Conservation (phyloP, 2,888 invertebrate genomes). For the Orthosia gothica region DNA sequence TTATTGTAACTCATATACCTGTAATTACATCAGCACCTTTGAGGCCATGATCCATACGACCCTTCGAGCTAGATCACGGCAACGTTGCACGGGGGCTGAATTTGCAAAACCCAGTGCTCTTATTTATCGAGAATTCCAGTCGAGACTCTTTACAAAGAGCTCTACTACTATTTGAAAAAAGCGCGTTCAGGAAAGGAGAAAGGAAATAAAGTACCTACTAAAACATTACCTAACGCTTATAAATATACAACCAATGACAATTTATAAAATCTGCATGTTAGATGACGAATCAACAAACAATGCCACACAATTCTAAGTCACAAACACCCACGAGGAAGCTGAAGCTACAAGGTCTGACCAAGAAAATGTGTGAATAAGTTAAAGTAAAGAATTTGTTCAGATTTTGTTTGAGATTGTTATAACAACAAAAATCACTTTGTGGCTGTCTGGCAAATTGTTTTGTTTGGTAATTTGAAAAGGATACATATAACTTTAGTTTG, state of each 20-base stretch:
- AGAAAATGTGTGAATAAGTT: constrained; percentile 47
- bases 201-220: constrained; percentile 1
- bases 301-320: constrained; percentile 17
- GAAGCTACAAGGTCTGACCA: constrained; percentile 26
- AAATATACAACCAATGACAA: constrained; percentile 30
- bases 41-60: too few relatives aligned
- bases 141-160: too few relatives aligned
- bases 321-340: constrained; percentile 47
- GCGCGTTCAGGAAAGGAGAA: constrained; percentile 3
- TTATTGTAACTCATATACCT: too few relatives aligned
- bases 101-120: too few relatives aligned
- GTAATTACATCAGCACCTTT: too few relatives aligned
- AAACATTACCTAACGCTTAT: not conserved
- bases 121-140: too few relatives aligned
- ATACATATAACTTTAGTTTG: not conserved
- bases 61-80: too few relatives aligned
- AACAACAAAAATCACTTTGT: not conserved
- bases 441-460: not conserved
- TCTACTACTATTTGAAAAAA: not conserved
- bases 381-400: constrained; percentile 14
- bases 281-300: constrained; percentile 20
- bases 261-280: constrained; percentile 8
- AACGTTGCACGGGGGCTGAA: too few relatives aligned
- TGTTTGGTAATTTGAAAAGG: not conserved
- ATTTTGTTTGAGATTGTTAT: constrained; percentile 13